These are phyloP conservation scores for Mionectes macconnelli DNA, from an alignment of 2,113 vertebrate species.

Conservation along the genomic window DNA sequence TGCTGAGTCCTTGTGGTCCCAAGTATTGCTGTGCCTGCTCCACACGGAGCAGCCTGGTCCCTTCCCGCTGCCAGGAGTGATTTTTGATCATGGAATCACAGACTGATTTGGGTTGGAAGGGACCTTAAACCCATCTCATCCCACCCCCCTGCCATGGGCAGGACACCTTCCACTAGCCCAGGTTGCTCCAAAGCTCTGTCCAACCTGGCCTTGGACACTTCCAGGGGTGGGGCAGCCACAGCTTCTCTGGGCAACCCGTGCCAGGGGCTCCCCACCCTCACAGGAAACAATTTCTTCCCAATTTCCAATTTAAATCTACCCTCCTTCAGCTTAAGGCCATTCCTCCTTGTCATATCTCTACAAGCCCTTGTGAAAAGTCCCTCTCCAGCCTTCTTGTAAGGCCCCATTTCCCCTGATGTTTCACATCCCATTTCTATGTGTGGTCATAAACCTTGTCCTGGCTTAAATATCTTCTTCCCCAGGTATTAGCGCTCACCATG, in stretches of 20 bases:
- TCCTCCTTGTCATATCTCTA: neutral
- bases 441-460: neutral
- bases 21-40: neutral
- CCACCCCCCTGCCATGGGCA: neutral
- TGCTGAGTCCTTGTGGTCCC: neutral
- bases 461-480: neutral
- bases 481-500: neutral
- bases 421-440: fast-evolving
- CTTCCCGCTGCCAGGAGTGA: neutral
- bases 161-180: neutral
- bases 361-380: neutral
- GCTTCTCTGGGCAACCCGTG: neutral
- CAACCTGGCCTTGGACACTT: neutral
- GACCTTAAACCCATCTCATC: neutral
- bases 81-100: neutral
- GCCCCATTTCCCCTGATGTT: neutral
- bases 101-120: neutral
- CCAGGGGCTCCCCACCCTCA: neutral
- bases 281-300: neutral
- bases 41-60: neutral
- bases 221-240: neutral
- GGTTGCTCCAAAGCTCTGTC: neutral
- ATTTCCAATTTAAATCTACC: neutral
- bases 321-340: neutral
- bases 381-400: neutral